phyloP scores from a whole-genome alignment of 2,888 invertebrate genomes.

The Matsumyia berberina region DNA sequence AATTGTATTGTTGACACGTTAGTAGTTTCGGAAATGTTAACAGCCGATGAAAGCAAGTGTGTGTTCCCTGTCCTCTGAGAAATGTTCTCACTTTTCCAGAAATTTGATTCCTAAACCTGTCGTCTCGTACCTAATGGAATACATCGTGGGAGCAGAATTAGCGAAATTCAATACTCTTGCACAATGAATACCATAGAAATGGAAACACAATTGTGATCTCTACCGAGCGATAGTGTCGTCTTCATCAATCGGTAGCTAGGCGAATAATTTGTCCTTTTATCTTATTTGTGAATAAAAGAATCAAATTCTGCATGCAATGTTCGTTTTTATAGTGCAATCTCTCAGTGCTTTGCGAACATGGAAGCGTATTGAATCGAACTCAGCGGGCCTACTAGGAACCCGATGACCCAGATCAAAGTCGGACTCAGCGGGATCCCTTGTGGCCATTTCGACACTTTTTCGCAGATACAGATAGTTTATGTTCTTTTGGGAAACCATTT shows the following conservation, averaged over 20 bases:
- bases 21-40: slow-evolving; percentile 6
- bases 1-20: slow-evolving; percentile 34
- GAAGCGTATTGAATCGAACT: slow-evolving; percentile 66
- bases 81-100: slow-evolving; percentile 23
- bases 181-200: slow-evolving; percentile 44
- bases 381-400: slow-evolving; percentile 78
- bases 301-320: slow-evolving; percentile 42
- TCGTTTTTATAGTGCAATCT: slow-evolving; percentile 49
- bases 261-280: slow-evolving; percentile 72
- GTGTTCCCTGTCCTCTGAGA: slow-evolving; percentile 14
- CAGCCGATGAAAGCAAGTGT: not conserved
- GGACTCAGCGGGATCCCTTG: slow-evolving; percentile 80
- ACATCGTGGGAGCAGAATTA: slow-evolving; percentile 72
- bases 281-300: slow-evolving; percentile 45
- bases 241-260: slow-evolving; percentile 71
- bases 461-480: slow-evolving; percentile 73
- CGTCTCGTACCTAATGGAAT: slow-evolving; percentile 18
- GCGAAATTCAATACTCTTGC: slow-evolving; percentile 60
- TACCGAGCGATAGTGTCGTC: slow-evolving; percentile 59
- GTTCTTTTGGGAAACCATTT: slow-evolving; percentile 78
- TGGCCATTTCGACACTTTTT: slow-evolving; percentile 81
- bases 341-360: slow-evolving; percentile 48
- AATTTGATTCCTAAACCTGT: slow-evolving; percentile 64
- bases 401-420: slow-evolving; percentile 78
- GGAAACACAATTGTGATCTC: slow-evolving; percentile 52